phyloP scores from a whole-genome alignment of 2,113 vertebrate species.

The Leucopsar rothschildi region DNA sequence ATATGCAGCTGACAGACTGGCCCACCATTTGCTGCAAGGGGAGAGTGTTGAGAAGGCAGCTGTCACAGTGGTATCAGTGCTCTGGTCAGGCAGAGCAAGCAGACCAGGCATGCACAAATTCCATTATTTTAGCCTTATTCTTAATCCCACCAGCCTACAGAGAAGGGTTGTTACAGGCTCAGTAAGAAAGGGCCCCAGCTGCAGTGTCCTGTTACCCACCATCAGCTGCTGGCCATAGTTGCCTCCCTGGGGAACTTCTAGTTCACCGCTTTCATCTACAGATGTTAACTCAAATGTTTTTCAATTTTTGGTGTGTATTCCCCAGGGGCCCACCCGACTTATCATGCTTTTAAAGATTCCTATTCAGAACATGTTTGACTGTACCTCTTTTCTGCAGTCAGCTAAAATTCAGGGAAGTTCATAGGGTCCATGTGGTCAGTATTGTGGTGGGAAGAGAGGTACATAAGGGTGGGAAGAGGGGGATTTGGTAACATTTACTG shows the following conservation, averaged over 20 bases:
- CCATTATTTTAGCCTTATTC: conserved; percentile 64
- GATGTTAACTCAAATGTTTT: conserved; percentile 59
- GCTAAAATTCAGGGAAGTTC: background rate
- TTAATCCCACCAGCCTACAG: conserved; percentile 62
- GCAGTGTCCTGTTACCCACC: conserved; percentile 48
- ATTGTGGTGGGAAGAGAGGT: background rate
- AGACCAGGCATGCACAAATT: conserved; percentile 58
- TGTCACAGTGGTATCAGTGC: conserved; percentile 48
- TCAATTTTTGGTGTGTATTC: background rate
- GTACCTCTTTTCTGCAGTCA: background rate
- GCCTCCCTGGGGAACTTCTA: conserved; percentile 48
- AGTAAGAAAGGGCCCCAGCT: conserved; percentile 55
- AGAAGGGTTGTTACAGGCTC: conserved; percentile 16
- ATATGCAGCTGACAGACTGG: conserved; percentile 37
- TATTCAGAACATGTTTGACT: background rate
- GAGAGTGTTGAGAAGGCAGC: conserved; percentile 48
- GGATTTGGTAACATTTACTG: background rate
- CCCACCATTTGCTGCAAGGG: conserved; percentile 45
- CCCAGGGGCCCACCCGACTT: background rate
- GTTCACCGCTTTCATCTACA: conserved; percentile 53
- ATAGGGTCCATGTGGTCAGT: background rate
- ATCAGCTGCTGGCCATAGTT: conserved; percentile 40
- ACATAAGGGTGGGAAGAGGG: background rate
- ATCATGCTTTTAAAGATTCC: background rate
- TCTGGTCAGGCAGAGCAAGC: conserved; percentile 49